These are phyloP conservation scores for Helostoma temminkii DNA, from an alignment of 2,797 vertebrate species.

Conservation along the genomic window DNA sequence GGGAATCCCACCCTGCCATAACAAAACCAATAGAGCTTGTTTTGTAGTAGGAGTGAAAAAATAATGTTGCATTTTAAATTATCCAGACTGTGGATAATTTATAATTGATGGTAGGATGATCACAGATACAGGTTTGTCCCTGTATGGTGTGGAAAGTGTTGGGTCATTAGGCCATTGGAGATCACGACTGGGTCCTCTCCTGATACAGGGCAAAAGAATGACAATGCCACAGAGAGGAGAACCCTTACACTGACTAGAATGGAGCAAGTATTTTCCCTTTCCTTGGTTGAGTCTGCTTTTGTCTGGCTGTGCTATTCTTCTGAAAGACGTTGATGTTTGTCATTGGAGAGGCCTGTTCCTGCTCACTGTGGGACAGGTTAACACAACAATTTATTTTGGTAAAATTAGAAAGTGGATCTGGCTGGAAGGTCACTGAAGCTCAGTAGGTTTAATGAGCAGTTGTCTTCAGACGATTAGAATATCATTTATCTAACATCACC, in stretches of 20 bases:
- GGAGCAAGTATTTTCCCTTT: conserved; percentile 51
- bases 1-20: conserved; percentile 75
- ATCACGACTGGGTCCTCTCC: conserved; percentile 57
- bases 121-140: conserved; percentile 56
- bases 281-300: conserved; percentile 42
- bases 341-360: conserved; percentile 58
- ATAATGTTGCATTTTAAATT: conserved; percentile 81
- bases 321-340: conserved; percentile 48
- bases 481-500: background rate
- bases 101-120: conserved; percentile 80
- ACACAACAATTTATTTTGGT: conserved; percentile 26
- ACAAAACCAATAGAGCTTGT: conserved; percentile 64
- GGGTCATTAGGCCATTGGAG: conserved; percentile 68
- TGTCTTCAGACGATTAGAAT: background rate
- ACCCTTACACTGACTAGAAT: conserved; percentile 57
- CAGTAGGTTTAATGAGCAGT: background rate
- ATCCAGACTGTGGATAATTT: conserved; percentile 65
- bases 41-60: conserved; percentile 65
- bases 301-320: conserved; percentile 39
- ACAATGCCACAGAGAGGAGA: conserved; percentile 68
- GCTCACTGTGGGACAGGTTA: conserved; percentile 36
- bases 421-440: background rate
- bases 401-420: conserved; percentile 9
- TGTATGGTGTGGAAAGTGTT: conserved; percentile 70
- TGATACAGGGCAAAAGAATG: conserved; percentile 50